A percentile compares a stretch with the other conserved stretches of the same genome.
Evolutionary conservation across 2,888 invertebrate genomes (phyloP).

Genomic region (Alentia gelatinosa): DNA sequence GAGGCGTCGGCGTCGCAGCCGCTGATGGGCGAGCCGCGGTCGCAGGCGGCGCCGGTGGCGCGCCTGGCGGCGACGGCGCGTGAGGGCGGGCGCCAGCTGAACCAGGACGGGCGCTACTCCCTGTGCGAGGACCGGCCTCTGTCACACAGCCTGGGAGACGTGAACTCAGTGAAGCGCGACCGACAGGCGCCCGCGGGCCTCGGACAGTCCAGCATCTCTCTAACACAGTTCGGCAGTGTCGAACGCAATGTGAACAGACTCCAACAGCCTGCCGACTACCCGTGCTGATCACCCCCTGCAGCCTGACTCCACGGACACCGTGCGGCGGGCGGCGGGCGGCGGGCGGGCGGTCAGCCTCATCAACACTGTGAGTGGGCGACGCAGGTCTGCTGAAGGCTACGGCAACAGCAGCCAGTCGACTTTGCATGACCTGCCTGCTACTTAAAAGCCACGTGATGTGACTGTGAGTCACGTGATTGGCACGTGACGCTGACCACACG

Average conservation of each 20-base stretch:
- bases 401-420: too few species aligned
- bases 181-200: not conserved
- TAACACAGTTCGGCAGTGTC: conserved; percentile 41
- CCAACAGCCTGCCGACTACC: conserved; percentile 30
- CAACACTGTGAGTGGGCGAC: too few species aligned
- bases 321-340: not conserved
- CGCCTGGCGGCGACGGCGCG: not conserved
- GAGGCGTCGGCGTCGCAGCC: not conserved
- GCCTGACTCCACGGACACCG: not conserved
- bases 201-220: conserved; percentile 46
- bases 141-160: conserved; percentile 75
- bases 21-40: not conserved
- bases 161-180: not conserved
- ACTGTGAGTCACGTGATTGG: not conserved
- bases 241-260: conserved; percentile 19
- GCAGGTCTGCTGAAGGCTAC: too few species aligned
- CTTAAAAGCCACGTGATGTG: not conserved
- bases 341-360: not conserved
- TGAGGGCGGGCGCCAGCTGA: conserved; percentile 10
- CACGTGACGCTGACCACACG: too few species aligned
- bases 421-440: too few species aligned
- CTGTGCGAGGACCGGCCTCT: conserved; percentile 94
- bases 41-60: not conserved
- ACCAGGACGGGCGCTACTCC: conserved; percentile 85
- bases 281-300: conserved; percentile 6